These are phyloP conservation scores for Subanguina moxae DNA, from an alignment of 1,140 invertebrate species.

Conservation along the genomic window DNA sequence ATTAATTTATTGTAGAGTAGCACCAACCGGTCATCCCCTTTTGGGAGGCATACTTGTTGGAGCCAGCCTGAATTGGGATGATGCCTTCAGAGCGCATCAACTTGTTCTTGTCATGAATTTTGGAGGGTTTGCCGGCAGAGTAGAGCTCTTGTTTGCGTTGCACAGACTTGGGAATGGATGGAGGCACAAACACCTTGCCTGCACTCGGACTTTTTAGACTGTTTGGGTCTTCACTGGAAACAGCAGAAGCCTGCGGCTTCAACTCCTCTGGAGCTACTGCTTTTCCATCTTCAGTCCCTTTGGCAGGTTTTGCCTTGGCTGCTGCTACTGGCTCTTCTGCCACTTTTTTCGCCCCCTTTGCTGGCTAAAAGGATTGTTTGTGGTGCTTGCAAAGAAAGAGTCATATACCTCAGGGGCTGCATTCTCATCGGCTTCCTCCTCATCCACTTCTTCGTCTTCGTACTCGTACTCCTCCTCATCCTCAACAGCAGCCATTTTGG, in stretches of 20 bases:
- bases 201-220: conserved; percentile 3
- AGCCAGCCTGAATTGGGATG: conserved; percentile 59
- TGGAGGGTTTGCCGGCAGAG: conserved; percentile 13
- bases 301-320: neutral
- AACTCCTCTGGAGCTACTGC: neutral
- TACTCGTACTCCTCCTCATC: conserved; percentile 12
- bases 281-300: neutral
- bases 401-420: neutral
- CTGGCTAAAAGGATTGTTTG: neutral
- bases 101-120: conserved; percentile 33
- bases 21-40: conserved; percentile 57
- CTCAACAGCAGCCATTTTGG: conserved; percentile 7
- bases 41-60: conserved; percentile 59
- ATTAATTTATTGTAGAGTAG: too few species aligned
- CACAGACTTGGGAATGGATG: conserved; percentile 1
- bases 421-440: conserved; percentile 5
- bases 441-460: conserved; percentile 1
- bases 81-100: conserved; percentile 56
- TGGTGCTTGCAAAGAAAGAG: neutral
- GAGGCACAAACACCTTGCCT: neutral
- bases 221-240: neutral
- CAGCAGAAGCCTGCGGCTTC: too few species aligned
- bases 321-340: conserved; percentile 6
- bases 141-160: conserved; percentile 9
- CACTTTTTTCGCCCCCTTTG: neutral